phyloP scores from a whole-genome alignment of 1,140 invertebrate species.

The Phthorimaea operculella region DNA sequence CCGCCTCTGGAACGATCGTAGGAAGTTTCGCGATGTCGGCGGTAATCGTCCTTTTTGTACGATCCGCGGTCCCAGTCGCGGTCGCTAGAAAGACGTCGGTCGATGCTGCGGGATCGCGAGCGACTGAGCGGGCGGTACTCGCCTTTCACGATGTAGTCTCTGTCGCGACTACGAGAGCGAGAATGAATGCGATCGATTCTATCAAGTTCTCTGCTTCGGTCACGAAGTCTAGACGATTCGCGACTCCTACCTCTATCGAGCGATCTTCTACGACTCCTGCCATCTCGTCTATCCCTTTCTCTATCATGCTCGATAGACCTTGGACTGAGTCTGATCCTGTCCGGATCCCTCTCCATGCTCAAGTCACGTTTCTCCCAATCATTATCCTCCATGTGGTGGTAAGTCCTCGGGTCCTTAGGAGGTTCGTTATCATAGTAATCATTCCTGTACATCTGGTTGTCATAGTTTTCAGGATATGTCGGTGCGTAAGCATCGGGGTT shows the following conservation, averaged over 20 bases:
- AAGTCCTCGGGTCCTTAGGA: slow-evolving; percentile 70
- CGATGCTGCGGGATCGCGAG: slow-evolving; percentile 56
- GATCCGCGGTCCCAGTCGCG: slow-evolving; percentile 63
- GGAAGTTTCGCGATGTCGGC: slow-evolving; percentile 53
- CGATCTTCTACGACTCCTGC: slow-evolving; percentile 42
- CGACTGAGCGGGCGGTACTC: slow-evolving; percentile 60
- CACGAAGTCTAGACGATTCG: slow-evolving; percentile 40
- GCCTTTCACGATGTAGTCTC: slow-evolving; percentile 63
- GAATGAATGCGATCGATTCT: slow-evolving; percentile 61
- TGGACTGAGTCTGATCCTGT: slow-evolving; percentile 49
- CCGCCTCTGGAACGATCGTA: slow-evolving; percentile 59
- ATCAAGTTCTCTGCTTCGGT: slow-evolving; percentile 44
- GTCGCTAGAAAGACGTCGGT: slow-evolving; percentile 47
- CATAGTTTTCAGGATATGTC: slow-evolving; percentile 59
- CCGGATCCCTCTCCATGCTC: slow-evolving; percentile 63
- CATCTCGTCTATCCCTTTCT: slow-evolving; percentile 45
- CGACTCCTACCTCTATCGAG: slow-evolving; percentile 36
- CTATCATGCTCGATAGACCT: slow-evolving; percentile 44
- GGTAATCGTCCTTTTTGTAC: slow-evolving; percentile 66
- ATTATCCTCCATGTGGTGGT: slow-evolving; percentile 69
- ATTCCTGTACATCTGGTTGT: slow-evolving; percentile 58
- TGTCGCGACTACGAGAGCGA: slow-evolving; percentile 65
- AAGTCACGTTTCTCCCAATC: slow-evolving; percentile 66
- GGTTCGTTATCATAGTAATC: slow-evolving; percentile 69
- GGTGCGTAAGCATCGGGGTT: slow-evolving; percentile 54